Evolutionary conservation across 35 echinoderm and acorn worm genomes (phyloP), one percentile per base, ranked within the genome.

Genomic region (Eucidaris tribuloides): DNA sequence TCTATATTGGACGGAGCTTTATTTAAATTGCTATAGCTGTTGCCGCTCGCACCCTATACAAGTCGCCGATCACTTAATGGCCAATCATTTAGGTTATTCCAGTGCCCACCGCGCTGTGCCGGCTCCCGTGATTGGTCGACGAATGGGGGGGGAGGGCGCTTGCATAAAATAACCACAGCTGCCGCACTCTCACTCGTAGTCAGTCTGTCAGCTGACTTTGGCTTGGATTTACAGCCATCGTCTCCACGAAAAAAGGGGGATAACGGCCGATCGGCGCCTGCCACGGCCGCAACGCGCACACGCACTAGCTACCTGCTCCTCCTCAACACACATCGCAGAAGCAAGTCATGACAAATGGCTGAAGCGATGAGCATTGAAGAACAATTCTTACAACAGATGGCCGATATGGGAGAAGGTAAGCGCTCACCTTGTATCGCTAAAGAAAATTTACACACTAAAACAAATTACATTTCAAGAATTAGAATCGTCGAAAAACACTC

Each of bases 11-110:
- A 74, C 34, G 68, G 44, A 44, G 68, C 68, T n/a, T 74, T 43
- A 74, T 74, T 74, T 74, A 40, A 74, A 74, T 74, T 74, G 68
- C 68, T 74, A 74, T n/a, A 74, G 38, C 38, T 42, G 68, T 22
- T 36, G 28, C 37, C 41, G 36, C 68, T 40, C 68, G 38, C 68
- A 74, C 68, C 68, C 68, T 42, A 35, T n/a, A 74, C 68, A 74
- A 74, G 68, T 74, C n/a, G n/a, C 38, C 28, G 35, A 74, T 74
- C 68, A 35, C 36, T 74, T 74, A 74, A 74, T 42, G 68, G 68
- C 68, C 68, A n/a, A n/a, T n/a, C 44, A 33, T 42, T 74, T 74
- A 42, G 68, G 38, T 74, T 42, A 42, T 74, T 40, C 68, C 38
- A 40, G 68, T 74, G 68, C 68, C 68, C 68, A 25, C 68, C n/a